Conservation (phyloP, 2,797 vertebrate species). For the Falco peregrinus region DNA sequence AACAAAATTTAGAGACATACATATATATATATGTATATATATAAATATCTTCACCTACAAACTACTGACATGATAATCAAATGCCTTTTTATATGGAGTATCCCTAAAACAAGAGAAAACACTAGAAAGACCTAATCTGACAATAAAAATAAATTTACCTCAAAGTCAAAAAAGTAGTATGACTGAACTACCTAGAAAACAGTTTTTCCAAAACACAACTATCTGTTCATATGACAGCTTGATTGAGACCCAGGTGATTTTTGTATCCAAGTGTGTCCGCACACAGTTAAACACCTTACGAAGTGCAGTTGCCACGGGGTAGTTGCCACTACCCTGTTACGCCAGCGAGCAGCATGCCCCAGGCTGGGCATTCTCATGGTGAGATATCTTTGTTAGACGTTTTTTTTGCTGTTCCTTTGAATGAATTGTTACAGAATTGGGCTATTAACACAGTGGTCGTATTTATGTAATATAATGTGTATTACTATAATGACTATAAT, state of each 20-base stretch:
- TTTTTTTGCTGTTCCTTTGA: neutral
- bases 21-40: neutral
- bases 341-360: neutral
- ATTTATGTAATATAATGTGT: conserved; percentile 3
- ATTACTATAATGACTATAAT: conserved; percentile 6
- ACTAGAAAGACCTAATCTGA: neutral
- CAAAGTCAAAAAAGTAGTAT: neutral
- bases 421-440: neutral
- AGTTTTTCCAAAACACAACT: neutral
- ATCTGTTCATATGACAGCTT: neutral
- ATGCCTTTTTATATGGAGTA: neutral
- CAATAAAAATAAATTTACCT: neutral
- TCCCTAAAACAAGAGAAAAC: neutral
- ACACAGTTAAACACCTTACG: neutral
- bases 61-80: neutral
- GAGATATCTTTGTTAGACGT: neutral
- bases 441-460: neutral
- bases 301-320: neutral
- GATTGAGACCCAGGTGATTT: neutral
- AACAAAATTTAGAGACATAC: neutral
- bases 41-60: neutral
- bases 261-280: neutral
- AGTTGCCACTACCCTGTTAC: too few relatives aligned
- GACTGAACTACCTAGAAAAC: fast-evolving
- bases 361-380: neutral